Base-by-base conservation (phyloP, 2,797 vertebrate genomes). In the Bradypodion pumilum region DNA sequence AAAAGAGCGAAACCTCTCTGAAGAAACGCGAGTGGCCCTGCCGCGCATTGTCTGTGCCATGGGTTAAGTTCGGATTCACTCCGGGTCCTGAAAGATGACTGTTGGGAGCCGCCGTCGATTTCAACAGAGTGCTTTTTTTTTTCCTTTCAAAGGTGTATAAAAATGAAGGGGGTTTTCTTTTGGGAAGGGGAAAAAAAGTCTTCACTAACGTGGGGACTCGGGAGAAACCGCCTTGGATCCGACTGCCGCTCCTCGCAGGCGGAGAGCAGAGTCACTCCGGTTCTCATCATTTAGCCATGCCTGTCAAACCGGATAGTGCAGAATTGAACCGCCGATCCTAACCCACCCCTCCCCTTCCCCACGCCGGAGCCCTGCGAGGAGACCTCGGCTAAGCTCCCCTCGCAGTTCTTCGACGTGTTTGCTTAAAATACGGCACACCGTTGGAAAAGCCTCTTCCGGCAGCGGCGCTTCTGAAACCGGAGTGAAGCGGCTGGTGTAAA, bases 401-500 rank as follows among this genome's bases (percentile, higher is more conserved):
- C 84, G n/a, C 75, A 78, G 82, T 70, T 0, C 1, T n/a, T 8
- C 44, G 73, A 81, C 5, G 2, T 80, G 63, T 88, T 90, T 89
- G 56, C 82, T 90, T 49, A 87, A 90, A 89, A 74, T 40, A 89
- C 19, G 81, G 84, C 81, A 68, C 84, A 75, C 81, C n/a, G n/a
- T 87, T 87, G 87, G 74, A 82, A 74, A 83, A 88, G 82, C 88
- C 89, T 86, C 29, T 40, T 13, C 37, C 37, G 66, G 44, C 12
- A 29, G 65, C 44, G 84, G 89, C 81, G 60, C 0, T 60, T 42
- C 5, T 72, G 73, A 35, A 89, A 85, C 42, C 73, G 78, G 88
- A 85, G 81, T 84, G 82, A 16, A 77, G 35, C 78, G 68, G 86
- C 89, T 84, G 84, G 62, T 90, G 91, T 80, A 87, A 90, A 70